Evolutionary conservation across 2,888 invertebrate genomes (phyloP).

Genomic region (Sarcophaga variegata): DNA sequence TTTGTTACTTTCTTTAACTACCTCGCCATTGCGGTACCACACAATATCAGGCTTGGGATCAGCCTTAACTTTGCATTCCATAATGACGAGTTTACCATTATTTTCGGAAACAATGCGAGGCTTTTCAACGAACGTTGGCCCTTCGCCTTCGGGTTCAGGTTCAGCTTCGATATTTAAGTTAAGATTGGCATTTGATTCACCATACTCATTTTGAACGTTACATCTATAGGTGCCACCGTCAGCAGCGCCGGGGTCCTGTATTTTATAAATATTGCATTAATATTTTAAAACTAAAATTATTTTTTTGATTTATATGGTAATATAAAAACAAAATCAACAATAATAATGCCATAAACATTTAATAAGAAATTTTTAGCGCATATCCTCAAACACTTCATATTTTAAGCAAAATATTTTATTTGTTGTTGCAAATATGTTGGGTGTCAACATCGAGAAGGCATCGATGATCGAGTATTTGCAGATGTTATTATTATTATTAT

Average conservation of each 20-base stretch:
- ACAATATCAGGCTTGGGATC: conserved; percentile 90
- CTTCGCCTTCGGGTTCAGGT: conserved; percentile 95
- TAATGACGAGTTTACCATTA: conserved; percentile 91
- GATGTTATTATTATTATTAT: too few species aligned
- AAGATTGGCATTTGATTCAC: conserved; percentile 97
- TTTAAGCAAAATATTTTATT: too few species aligned
- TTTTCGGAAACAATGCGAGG: conserved; percentile 93
- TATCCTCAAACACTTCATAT: too few species aligned
- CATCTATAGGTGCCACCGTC: conserved; percentile 96
- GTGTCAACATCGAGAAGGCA: too few species aligned
- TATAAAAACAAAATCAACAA: too few species aligned
- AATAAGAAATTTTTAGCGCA: too few species aligned
- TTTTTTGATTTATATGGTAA: conserved; percentile 82
- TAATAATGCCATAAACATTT: too few species aligned
- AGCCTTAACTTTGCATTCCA: conserved; percentile 94
- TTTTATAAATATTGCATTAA: conserved; percentile 1
- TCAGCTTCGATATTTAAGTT: conserved; percentile 98
- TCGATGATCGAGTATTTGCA: too few species aligned
- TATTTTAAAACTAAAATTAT: conserved; percentile 84
- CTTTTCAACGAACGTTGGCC: conserved; percentile 96
- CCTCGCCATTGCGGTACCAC: conserved; percentile 91
- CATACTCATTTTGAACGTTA: conserved; percentile 96
- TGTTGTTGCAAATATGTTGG: too few species aligned
- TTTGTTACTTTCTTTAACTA: conserved; percentile 91
- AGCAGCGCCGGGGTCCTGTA: conserved; percentile 89